Conservation (phyloP, 2,888 invertebrate species). For the Sinhomidia bicolor region DNA sequence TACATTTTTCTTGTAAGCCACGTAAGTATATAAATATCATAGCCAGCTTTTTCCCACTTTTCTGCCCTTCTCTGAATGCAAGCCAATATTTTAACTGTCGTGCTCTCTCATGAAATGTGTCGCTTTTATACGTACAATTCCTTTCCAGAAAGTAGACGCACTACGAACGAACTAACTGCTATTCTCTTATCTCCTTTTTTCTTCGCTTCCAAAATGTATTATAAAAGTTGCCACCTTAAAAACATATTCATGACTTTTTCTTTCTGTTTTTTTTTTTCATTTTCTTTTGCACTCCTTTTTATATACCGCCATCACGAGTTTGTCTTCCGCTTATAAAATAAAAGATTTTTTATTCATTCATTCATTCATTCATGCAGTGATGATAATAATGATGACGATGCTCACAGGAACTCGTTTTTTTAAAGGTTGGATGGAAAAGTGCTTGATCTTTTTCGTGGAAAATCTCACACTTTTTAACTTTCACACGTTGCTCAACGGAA, state of each 20-base stretch:
- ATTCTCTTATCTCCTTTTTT: background rate
- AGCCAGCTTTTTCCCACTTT: constrained; percentile 6
- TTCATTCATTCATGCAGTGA: too few relatives aligned
- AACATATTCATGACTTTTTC: constrained; percentile 51
- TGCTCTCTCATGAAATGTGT: constrained; percentile 7
- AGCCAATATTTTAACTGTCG: constrained; percentile 74
- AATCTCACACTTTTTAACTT: constrained; percentile 72
- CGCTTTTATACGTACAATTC: constrained; percentile 7
- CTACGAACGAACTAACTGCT: too few relatives aligned
- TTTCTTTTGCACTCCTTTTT: background rate
- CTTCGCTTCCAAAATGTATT: constrained; percentile 37
- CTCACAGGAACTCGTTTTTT: constrained; percentile 27
- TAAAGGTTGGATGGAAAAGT: background rate
- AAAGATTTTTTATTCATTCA: constrained; percentile 49
- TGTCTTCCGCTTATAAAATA: background rate
- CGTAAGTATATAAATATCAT: background rate
- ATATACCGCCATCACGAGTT: background rate
- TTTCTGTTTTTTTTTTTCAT: background rate
- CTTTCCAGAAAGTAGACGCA: background rate
- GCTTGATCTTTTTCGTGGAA: constrained; percentile 22
- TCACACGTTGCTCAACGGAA: constrained; percentile 37
- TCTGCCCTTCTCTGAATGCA: constrained; percentile 35
- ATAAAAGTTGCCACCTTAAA: constrained; percentile 64
- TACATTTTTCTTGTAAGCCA: background rate
- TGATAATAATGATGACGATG: constrained; percentile 32